Percentiles rank a stretch among this genome's conserved stretches.
Evolutionary conservation across 2,888 invertebrate species (phyloP).

Genomic region (Linnaemya vulpina): DNA sequence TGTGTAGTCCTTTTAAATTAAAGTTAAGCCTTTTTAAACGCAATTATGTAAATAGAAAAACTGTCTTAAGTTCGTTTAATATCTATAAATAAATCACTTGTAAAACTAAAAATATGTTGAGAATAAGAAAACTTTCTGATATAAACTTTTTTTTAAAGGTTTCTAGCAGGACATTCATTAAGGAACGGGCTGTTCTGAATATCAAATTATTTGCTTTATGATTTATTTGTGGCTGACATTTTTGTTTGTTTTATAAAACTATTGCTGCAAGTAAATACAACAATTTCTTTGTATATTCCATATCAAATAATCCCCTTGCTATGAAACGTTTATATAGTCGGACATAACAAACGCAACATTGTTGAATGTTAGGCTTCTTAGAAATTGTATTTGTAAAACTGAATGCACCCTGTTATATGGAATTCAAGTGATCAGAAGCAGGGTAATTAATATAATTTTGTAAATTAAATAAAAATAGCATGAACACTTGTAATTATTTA

Average conservation of each 20-base stretch:
- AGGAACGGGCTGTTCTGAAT: background rate
- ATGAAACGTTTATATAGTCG: background rate
- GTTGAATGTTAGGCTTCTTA: constrained; percentile 37
- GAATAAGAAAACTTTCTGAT: too few species aligned
- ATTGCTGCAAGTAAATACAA: background rate
- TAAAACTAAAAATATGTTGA: background rate
- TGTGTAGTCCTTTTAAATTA: constrained; percentile 30
- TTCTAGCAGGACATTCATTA: background rate
- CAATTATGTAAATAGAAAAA: constrained; percentile 45
- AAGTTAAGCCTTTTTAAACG: constrained; percentile 23
- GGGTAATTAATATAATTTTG: constrained; percentile 48
- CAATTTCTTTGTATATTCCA: background rate
- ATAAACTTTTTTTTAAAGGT: too few species aligned
- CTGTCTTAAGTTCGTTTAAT: background rate
- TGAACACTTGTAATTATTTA: constrained; percentile 11
- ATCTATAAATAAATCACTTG: background rate
- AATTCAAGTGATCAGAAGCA: background rate
- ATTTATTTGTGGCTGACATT: too few species aligned
- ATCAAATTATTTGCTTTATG: too few species aligned
- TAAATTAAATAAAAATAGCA: constrained; percentile 23
- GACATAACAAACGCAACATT: background rate
- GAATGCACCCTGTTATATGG: constrained; percentile 20
- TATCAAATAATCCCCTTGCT: background rate
- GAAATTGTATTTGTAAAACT: constrained; percentile 31
- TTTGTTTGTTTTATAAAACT: background rate